These are phyloP conservation scores for Gadus chalcogrammus DNA, from an alignment of 2,113 vertebrate genomes.

Conservation along the genomic window DNA sequence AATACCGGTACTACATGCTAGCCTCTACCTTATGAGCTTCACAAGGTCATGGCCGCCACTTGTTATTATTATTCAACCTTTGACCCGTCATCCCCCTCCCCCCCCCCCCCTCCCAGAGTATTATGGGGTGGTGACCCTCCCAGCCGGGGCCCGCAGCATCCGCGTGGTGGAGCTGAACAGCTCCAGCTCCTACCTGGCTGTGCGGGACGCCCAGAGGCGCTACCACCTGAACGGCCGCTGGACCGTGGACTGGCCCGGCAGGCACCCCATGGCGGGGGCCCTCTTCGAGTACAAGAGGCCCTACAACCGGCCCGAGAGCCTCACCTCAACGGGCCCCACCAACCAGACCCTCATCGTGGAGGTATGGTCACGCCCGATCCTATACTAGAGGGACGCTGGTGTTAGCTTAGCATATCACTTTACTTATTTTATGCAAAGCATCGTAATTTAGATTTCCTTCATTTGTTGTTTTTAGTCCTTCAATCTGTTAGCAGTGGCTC, in stretches of 20 bases:
- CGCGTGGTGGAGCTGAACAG: slow-evolving; percentile 76
- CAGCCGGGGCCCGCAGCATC: slow-evolving; percentile 80
- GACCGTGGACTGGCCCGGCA: slow-evolving; percentile 85
- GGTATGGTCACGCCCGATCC: slow-evolving; percentile 51
- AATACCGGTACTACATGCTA: too few relatives aligned
- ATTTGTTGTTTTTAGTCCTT: too few relatives aligned
- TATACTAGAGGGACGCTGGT: not conserved
- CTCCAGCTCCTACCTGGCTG: slow-evolving; percentile 81
- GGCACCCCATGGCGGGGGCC: slow-evolving; percentile 78
- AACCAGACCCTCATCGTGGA: slow-evolving; percentile 84
- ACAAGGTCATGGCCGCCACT: too few relatives aligned
- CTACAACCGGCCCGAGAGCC: slow-evolving; percentile 78
- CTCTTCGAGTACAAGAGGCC: slow-evolving; percentile 82
- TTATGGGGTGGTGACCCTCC: slow-evolving; percentile 77
- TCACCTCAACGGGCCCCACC: slow-evolving; percentile 78
- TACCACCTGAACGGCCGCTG: slow-evolving; percentile 85
- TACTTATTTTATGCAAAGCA: too few relatives aligned
- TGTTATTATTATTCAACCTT: not conserved
- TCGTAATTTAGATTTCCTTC: too few relatives aligned
- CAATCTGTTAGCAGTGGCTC: too few relatives aligned
- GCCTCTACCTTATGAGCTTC: too few relatives aligned
- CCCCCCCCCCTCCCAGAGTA: slow-evolving; percentile 70
- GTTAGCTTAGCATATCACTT: too few relatives aligned
- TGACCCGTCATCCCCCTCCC: not conserved
- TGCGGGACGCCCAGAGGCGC: slow-evolving; percentile 71